phyloP scores from a whole-genome alignment of 1,140 invertebrate genomes.

The Macrobrachium rosenbergii region DNA sequence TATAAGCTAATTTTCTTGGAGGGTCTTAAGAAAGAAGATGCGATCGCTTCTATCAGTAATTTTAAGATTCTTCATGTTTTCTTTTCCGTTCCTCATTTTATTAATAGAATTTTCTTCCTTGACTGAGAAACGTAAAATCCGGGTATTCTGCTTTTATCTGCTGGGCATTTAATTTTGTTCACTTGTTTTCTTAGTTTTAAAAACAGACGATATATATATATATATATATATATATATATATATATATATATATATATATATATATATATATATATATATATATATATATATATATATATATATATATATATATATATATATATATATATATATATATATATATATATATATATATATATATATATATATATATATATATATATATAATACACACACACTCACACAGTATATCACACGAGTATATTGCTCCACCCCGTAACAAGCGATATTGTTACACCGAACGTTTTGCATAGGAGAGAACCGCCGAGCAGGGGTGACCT shows the following conservation, averaged over 20 bases:
- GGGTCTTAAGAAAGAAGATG: too few species aligned
- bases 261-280: conserved; percentile 5
- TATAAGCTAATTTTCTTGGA: too few species aligned
- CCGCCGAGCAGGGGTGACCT: too few species aligned
- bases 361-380: conserved; percentile 8
- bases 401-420: background rate
- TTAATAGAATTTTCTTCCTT: too few species aligned
- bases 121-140: too few species aligned
- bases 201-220: background rate
- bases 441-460: background rate
- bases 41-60: too few species aligned
- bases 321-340: conserved; percentile 9
- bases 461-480: background rate
- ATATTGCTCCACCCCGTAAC: background rate
- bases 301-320: conserved; percentile 15
- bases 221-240: conserved; percentile 10
- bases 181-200: too few species aligned
- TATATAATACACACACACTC: background rate
- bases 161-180: too few species aligned
- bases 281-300: conserved; percentile 2
- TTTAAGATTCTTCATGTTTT: too few species aligned
- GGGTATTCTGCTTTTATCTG: too few species aligned
- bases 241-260: conserved; percentile 19
- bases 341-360: conserved; percentile 13
- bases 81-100: too few species aligned